These are phyloP conservation scores for Mesitornis unicolor DNA, from an alignment of 2,113 vertebrate species.

Conservation along the genomic window DNA sequence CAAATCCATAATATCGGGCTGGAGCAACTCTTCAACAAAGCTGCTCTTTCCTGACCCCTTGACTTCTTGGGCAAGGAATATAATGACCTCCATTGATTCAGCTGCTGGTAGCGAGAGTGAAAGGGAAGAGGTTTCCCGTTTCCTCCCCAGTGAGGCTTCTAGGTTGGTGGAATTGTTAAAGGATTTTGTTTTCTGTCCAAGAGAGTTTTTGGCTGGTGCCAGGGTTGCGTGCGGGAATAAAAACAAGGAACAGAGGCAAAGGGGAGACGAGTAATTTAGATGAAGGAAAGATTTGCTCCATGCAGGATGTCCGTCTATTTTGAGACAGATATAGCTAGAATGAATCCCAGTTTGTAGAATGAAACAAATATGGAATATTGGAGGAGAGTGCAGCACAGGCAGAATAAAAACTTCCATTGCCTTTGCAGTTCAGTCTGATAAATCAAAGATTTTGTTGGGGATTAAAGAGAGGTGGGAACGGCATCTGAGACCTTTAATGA, in stretches of 20 bases:
- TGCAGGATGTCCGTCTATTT: not conserved
- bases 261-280: not conserved
- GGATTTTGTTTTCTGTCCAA: constrained; percentile 50
- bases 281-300: not conserved
- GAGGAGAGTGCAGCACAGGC: not conserved
- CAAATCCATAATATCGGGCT: not conserved
- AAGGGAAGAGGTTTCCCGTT: constrained; percentile 53
- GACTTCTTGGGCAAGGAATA: constrained; percentile 46
- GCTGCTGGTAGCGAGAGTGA: constrained; percentile 10
- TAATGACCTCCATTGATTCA: constrained; percentile 67
- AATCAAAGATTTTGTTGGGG: not conserved
- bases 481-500: not conserved
- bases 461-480: not conserved
- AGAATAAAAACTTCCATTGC: not conserved
- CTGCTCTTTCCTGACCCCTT: constrained; percentile 58
- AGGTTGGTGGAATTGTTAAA: constrained; percentile 22
- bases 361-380: not conserved
- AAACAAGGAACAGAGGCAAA: constrained; percentile 26
- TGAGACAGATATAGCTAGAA: not conserved
- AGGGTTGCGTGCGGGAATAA: not conserved
- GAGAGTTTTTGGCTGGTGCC: not conserved
- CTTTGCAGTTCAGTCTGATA: not conserved
- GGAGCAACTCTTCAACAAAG: constrained; percentile 38
- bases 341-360: not conserved
- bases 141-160: constrained; percentile 15